Conservation (phyloP, 2,113 vertebrate species). For the Stigmatopora argus region DNA sequence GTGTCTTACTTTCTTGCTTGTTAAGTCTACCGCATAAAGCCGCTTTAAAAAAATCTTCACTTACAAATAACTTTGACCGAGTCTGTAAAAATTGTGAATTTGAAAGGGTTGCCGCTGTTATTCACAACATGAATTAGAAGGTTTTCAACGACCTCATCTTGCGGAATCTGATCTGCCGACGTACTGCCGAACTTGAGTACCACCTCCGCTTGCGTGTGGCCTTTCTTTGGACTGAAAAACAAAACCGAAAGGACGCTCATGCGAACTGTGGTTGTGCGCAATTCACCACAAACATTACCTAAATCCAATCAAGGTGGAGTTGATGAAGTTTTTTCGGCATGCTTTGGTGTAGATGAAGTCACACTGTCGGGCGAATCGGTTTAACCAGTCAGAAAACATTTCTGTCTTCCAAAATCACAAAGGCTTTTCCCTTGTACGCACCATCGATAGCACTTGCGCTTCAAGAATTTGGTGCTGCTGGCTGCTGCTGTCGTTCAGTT, state of each 20-base stretch:
- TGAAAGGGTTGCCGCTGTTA: constrained; percentile 4
- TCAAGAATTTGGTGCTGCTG: not conserved
- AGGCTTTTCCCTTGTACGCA: not conserved
- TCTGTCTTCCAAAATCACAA: too few species aligned
- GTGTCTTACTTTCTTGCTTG: too few species aligned
- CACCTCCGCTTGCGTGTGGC: constrained; percentile 4
- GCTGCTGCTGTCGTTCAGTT: constrained; percentile 6
- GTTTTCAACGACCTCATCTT: not conserved
- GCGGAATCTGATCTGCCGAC: not conserved
- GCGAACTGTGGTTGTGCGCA: not conserved
- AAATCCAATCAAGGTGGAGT: not conserved
- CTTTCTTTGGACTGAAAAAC: not conserved
- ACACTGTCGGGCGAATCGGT: not conserved
- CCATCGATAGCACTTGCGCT: not conserved
- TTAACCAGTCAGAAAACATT: not conserved
- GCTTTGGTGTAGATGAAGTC: constrained; percentile 1
- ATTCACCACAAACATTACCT: not conserved
- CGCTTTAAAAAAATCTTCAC: not conserved
- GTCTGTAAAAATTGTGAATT: not conserved
- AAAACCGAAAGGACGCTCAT: rapidly evolving
- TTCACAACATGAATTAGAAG: not conserved
- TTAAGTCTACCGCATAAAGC: too few species aligned
- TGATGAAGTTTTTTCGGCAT: not conserved
- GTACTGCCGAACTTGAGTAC: not conserved
- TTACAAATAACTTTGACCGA: not conserved